Base-by-base conservation (phyloP, 2,888 invertebrate species). In the Sipunculus nudus region DNA sequence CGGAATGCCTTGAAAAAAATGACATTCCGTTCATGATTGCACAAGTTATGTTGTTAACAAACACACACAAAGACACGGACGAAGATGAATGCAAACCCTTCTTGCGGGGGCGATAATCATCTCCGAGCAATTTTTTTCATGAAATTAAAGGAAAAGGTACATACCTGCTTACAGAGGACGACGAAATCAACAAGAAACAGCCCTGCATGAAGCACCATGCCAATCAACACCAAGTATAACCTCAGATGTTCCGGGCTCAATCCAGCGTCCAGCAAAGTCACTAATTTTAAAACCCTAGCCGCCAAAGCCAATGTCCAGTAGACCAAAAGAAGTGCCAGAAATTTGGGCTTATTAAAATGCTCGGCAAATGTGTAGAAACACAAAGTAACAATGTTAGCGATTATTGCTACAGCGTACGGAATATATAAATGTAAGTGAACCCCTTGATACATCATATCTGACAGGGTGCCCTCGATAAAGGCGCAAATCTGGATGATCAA, bases 291-390 rank as follows among this genome's bases (percentile, higher is more conserved):
- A 8, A 61, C 41, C 56, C 78, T 78, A 8, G 76, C 59, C 10
- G 67, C 69, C 23, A 75, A 55, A 10, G 75, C 65, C 31, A 70
- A 59, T 0, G 72, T 53, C 80, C 80, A 80, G 57, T 79, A 80
- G 21, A 72, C 64, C n/a, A 75, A 62, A 41, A 79, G 59, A 5
- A 77, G 65, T 16, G 78, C 58, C 13, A 80, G 69, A 59, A 79
- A 79, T 54, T 74, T 65, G 2, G 79, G 79, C 0, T 79, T 79
- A 59, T 80, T 79, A 78, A 78, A 79, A 70, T 75, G 74, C 65
- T 80, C 80, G 19, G 78, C 75, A 62, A 77, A 78, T 61, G 79
- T 79, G 59, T 79, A 80, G 59, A 73, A 78, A 8, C 76, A 61
- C n/a, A n/a, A 71, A 32, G 75, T 72, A 16, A 77, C 61, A 10